Percentiles rank a stretch among this genome's conserved stretches.
Conservation (phyloP, 2,113 vertebrate species). For the Turnix velox region DNA sequence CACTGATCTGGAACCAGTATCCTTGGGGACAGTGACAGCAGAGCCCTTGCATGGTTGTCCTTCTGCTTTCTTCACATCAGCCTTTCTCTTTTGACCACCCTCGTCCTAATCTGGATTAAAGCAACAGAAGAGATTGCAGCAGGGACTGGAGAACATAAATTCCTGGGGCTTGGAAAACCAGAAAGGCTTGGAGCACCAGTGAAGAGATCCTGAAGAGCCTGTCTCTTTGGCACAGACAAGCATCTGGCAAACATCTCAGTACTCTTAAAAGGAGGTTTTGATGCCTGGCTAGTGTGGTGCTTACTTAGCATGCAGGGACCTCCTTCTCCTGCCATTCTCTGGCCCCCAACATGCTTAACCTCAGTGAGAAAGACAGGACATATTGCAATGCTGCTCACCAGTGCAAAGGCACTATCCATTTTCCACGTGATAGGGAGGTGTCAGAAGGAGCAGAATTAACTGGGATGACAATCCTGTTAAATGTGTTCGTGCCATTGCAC, state of each 20-base stretch:
- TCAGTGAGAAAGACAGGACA: constrained; percentile 31
- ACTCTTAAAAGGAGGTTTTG: not conserved
- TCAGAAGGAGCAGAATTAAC: constrained; percentile 73
- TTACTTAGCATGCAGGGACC: not conserved
- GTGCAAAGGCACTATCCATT: constrained; percentile 55
- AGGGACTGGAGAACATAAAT: rapidly evolving
- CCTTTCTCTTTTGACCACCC: not conserved
- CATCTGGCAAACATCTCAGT: not conserved
- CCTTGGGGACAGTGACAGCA: not conserved
- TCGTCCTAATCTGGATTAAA: not conserved
- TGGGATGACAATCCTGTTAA: constrained; percentile 65
- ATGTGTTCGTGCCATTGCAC: constrained; percentile 58
- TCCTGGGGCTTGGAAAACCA: not conserved
- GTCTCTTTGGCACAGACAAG: not conserved
- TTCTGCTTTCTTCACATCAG: not conserved
- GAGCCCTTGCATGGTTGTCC: rapidly evolving
- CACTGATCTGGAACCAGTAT: not conserved
- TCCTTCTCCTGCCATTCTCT: not conserved
- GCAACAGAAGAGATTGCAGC: not conserved
- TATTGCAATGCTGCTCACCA: constrained; percentile 18
- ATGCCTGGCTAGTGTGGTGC: not conserved
- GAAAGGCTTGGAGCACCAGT: not conserved
- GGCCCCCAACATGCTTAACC: not conserved
- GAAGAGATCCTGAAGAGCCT: not conserved
- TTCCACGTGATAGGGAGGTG: constrained; percentile 56